These are phyloP conservation scores for Lophotis ruficrista DNA, from an alignment of 2,113 vertebrate genomes.

Conservation along the genomic window DNA sequence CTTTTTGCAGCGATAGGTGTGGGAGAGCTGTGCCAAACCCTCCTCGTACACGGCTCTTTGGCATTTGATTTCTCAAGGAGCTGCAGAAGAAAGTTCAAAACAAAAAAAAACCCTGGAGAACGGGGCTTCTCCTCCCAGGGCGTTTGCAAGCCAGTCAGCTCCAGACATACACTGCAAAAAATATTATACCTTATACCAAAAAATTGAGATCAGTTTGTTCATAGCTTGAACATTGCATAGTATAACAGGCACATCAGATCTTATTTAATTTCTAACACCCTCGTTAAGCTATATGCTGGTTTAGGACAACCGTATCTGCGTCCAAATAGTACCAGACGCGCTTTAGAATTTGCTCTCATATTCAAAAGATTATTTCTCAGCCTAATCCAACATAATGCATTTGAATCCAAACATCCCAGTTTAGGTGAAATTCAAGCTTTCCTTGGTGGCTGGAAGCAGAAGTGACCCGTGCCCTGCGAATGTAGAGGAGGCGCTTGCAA, in stretches of 20 bases:
- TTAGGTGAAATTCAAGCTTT: background rate
- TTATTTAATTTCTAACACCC: background rate
- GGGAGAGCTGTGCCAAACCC: background rate
- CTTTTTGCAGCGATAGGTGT: background rate
- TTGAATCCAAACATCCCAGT: background rate
- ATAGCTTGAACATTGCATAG: background rate
- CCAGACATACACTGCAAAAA: background rate
- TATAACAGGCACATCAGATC: background rate
- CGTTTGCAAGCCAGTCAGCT: background rate
- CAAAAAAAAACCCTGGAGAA: background rate
- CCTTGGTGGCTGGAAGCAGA: background rate
- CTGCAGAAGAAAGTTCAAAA: background rate
- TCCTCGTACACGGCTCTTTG: background rate
- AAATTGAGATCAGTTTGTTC: background rate
- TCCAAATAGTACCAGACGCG: background rate
- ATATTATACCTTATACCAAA: background rate
- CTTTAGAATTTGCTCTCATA: background rate
- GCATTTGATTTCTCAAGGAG: background rate
- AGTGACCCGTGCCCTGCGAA: background rate
- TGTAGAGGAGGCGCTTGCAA: background rate
- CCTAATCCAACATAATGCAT: background rate
- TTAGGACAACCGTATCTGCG: background rate
- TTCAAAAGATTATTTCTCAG: background rate
- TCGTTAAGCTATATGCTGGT: background rate
- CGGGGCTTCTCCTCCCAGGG: background rate